Conservation (phyloP, 2,113 vertebrate species). For the Xiphophorus couchianus region DNA sequence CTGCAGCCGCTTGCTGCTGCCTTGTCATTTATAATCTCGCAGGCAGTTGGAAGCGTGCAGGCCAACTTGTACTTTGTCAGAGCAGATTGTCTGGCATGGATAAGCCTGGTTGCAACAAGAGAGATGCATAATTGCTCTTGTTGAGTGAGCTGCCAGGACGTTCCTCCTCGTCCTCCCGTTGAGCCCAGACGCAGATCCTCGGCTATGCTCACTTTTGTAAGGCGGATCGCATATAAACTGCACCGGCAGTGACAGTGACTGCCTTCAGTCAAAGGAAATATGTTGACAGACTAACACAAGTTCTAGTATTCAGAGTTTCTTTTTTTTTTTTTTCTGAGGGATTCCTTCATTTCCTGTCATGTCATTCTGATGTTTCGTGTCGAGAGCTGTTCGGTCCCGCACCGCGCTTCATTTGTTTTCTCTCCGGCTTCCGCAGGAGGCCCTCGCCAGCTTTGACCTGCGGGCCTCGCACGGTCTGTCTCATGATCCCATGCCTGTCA, state of each 20-base stretch:
- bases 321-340: neutral
- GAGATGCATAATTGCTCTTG: constrained; percentile 68
- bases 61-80: constrained; percentile 69
- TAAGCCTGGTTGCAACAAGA: constrained; percentile 56
- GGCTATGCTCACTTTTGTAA: constrained; percentile 58
- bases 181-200: constrained; percentile 62
- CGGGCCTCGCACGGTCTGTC: constrained; percentile 61
- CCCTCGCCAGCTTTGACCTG: constrained; percentile 71
- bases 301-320: constrained; percentile 34
- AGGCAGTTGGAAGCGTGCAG: constrained; percentile 55
- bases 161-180: constrained; percentile 61
- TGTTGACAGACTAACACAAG: constrained; percentile 61
- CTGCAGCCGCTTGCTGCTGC: constrained; percentile 37
- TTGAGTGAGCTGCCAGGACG: constrained; percentile 63
- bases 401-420: constrained; percentile 35
- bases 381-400: constrained; percentile 9
- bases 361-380: constrained; percentile 30
- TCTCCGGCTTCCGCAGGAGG: constrained; percentile 79
- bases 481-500: constrained; percentile 72
- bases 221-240: constrained; percentile 38
- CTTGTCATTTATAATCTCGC: constrained; percentile 68
- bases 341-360: constrained; percentile 53
- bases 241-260: constrained; percentile 49
- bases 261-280: constrained; percentile 51
- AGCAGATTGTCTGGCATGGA: constrained; percentile 74